Evolutionary conservation across 2,888 invertebrate species (phyloP).

Genomic region (Adineta ricciae): DNA sequence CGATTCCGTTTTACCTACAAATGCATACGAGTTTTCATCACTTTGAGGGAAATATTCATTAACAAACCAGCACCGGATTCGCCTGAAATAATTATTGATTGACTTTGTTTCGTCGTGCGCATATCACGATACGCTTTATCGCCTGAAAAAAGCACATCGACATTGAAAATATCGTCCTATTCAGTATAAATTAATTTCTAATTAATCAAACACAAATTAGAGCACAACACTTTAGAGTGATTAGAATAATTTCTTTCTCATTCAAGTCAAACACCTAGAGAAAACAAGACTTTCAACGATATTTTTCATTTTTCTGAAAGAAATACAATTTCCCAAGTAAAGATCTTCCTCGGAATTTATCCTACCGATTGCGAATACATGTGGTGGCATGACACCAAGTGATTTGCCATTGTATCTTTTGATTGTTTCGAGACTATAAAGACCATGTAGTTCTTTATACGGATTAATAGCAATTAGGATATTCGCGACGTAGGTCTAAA

Average conservation of each 20-base stretch:
- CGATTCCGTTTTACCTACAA: constrained; percentile 77
- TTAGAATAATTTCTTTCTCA: no score
- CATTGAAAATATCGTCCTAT: no score
- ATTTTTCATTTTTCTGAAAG: no score
- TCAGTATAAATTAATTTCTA: no score
- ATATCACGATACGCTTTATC: constrained; percentile 95
- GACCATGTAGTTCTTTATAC: constrained; percentile 76
- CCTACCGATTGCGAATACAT: constrained; percentile 78
- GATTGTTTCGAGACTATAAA: constrained; percentile 74
- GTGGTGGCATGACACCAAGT: constrained; percentile 81
- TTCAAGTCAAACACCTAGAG: no score
- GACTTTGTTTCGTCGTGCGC: constrained; percentile 80
- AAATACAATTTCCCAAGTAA: no score
- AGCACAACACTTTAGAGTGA: no score
- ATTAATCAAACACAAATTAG: no score
- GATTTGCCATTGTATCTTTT: constrained; percentile 84
- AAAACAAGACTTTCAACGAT: no score
- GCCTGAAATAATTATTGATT: constrained; percentile 87
- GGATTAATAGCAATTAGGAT: constrained; percentile 95
- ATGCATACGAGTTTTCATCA: not conserved
- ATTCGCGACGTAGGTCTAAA: constrained; percentile 92
- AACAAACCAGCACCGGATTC: constrained; percentile 73
- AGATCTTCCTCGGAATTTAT: not conserved
- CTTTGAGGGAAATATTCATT: not conserved
- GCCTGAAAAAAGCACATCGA: constrained; percentile 50